Conservation (phyloP, 2,888 invertebrate genomes). For the Craniophora ligustri region DNA sequence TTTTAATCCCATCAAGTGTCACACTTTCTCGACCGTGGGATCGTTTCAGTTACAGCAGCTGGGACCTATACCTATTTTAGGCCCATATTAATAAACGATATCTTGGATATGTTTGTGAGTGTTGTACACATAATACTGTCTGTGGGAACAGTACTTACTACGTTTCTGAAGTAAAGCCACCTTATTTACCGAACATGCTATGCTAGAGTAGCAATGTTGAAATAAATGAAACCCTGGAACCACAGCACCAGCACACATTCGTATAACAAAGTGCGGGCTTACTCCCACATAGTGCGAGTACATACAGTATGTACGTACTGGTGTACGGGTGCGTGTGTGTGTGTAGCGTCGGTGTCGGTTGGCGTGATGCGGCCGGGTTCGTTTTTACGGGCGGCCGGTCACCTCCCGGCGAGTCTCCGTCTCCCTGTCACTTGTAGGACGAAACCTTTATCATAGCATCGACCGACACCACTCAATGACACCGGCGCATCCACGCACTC, state of each 20-base stretch:
- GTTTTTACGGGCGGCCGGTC: conserved; percentile 57
- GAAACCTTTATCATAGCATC: conserved; percentile 54
- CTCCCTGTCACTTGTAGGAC: conserved; percentile 55
- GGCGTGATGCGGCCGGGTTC: conserved; percentile 51
- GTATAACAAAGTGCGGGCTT: conserved; percentile 27
- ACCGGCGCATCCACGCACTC: conserved; percentile 24
- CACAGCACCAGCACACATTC: conserved; percentile 12
- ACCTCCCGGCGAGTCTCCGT: conserved; percentile 43
- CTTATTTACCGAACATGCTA: no score
- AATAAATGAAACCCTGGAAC: conserved; percentile 35
- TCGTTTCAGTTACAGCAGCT: conserved; percentile 36
- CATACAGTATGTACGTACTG: conserved; percentile 16
- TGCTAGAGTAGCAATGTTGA: conserved; percentile 2
- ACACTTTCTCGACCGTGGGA: conserved; percentile 21
- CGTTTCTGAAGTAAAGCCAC: no score
- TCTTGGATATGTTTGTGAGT: conserved; percentile 3
- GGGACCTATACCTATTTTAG: conserved; percentile 4
- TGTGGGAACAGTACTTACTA: no score
- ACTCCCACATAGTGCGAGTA: conserved; percentile 39
- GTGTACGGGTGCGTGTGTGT: conserved; percentile 15
- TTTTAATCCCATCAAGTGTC: conserved; percentile 35
- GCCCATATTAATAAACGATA: neutral
- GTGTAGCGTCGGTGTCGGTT: conserved; percentile 34
- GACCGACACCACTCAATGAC: conserved; percentile 52
- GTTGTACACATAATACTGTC: neutral